These are phyloP conservation scores for Galerucella pusilla DNA, from an alignment of 2,888 invertebrate genomes.

Conservation along the genomic window DNA sequence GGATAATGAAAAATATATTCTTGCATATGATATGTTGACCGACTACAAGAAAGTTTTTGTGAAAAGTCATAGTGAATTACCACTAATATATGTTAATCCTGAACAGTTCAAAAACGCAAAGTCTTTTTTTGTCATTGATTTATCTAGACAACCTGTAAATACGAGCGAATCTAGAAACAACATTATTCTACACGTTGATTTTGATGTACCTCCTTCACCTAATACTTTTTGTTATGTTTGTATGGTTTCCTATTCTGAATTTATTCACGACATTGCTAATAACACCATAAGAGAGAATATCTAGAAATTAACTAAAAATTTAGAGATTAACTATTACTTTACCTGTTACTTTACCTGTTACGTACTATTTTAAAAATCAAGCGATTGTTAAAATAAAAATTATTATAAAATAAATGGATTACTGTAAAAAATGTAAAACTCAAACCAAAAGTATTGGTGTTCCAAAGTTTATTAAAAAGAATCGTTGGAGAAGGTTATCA, in stretches of 20 bases:
- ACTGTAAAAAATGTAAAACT: not conserved
- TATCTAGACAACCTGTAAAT: not conserved
- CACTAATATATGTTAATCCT: not conserved
- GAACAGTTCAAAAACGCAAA: conserved; percentile 9
- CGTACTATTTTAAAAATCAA: too few species aligned
- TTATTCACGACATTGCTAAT: conserved; percentile 16
- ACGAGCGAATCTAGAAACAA: not conserved
- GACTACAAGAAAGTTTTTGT: not conserved
- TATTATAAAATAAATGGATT: not conserved
- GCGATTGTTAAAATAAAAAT: too few species aligned
- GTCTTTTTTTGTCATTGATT: not conserved
- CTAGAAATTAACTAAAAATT: too few species aligned
- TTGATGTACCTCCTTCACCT: not conserved
- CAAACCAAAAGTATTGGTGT: not conserved
- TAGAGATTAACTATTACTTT: too few species aligned
- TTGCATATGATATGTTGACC: not conserved
- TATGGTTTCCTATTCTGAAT: conserved; percentile 26
- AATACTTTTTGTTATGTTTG: not conserved
- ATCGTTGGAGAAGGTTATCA: not conserved
- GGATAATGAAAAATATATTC: not conserved
- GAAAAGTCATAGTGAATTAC: not conserved
- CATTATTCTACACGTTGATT: not conserved
- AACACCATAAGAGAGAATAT: conserved; percentile 1
- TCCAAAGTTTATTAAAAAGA: not conserved
- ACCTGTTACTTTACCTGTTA: too few species aligned